Evolutionary conservation across 1,140 invertebrate genomes (phyloP), one percentile per base, ranked within the genome.

Genomic region (Lethrus apterus): DNA sequence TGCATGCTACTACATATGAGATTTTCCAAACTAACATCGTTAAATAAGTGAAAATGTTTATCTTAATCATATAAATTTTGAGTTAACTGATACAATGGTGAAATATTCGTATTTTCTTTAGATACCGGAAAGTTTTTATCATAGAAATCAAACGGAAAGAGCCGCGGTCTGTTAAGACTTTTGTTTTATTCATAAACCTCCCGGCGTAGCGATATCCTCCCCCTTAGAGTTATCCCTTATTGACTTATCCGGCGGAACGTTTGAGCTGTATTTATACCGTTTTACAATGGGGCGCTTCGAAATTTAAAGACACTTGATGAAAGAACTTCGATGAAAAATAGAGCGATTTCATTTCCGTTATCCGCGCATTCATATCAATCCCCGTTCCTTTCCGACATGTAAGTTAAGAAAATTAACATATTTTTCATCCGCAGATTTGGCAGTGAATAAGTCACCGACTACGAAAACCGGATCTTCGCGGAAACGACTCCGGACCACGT

Each of bases 401-500:
- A 29, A 30, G 21, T 26, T 46, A 41, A 18, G 26, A 32, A 21
- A 41, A 48, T 48, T 48, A 48, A 41, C 46, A 48, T 48, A 48
- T 41, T 14, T 48, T 23, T 14, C 20, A 11, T 13, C 3, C 34
- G 38, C 38, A 41, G 23, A 1, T 13, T 13, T 21, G 14, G 10
- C 17, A 41, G 7, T 23, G 15, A 14, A 41, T 33, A 17, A 29
- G 21, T 20, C 35, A 17, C 36, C 36, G 8, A n/a, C 11, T 30
- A 10, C 31, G 2, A 38, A 4, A 21, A 31, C 20, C 17, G 30
- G 15, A 5, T 15, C 34, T 14, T 29, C 14, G 11, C 18, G 4
- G 2, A 46, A 21, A 11, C 41, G 63, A 30, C 55, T 77, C 2
- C 66, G 84, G 17, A 93, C 88, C 1, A 86, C 88, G 0, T 93